Evolutionary conservation across 2,797 vertebrate genomes (phyloP), one percentile per base, ranked within the genome.

Genomic region (Pseudochromis fuscus): DNA sequence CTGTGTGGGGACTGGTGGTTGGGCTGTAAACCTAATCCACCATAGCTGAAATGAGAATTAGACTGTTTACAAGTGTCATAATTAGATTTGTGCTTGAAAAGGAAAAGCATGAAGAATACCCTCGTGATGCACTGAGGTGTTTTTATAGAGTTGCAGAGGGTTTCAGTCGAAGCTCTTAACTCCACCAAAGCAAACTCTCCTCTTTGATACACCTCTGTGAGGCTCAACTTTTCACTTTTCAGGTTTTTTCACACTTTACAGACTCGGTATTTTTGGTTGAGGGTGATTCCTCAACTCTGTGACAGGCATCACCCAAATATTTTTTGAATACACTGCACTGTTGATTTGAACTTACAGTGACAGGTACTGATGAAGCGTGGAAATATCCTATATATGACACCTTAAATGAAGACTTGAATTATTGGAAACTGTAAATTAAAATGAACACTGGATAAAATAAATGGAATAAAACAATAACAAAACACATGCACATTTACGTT

Each of bases 1-100:
- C 21, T 52, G 61, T 70, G 51, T 31, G 25, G 31, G 13, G 13
- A 23, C 48, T 63, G 45, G 10, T 45, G 42, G 8, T 49, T 67
- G 31, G n/a, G 58, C 45, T 59, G 23, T 57, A 19, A 59, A 77
- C 23, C 2, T 70, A 74, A 81, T 76, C 61, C 27, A 44, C 60
- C 57, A 25, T 21, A n/a, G 23, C 48, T 56, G 50, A 5, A 19
- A 15, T 19, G 42, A 28, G 15, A 13, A 31, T 75, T 40, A 19
- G 9, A 33, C 23, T 69, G 46, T 78, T 84, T 59, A 55, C 50
- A 61, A 46, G 28, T 50, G 48, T 30, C 55, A 8, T 18, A 48
- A 68, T 68, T 48, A 59, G 38, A 65, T 66, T 77, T 74, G 67
- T 25, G 33, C 55, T 24, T 65, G 25, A 28, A 67, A 21, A 33